These are phyloP conservation scores for Nomada flava DNA, from an alignment of 2,888 invertebrate genomes.

Conservation along the genomic window DNA sequence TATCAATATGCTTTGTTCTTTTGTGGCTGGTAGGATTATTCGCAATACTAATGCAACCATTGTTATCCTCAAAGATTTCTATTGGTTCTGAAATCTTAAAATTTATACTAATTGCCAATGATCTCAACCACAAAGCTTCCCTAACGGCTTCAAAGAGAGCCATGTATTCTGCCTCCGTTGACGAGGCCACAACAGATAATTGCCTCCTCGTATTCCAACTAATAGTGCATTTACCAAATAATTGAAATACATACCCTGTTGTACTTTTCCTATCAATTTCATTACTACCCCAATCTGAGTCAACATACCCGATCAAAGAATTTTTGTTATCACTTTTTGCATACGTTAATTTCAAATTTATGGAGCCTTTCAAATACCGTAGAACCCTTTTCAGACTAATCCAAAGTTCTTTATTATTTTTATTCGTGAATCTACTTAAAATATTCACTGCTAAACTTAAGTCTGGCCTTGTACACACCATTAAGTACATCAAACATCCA, in stretches of 20 bases:
- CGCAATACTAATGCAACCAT: too few species aligned
- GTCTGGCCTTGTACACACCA: background rate
- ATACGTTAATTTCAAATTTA: slow-evolving; percentile 6
- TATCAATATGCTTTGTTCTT: too few species aligned
- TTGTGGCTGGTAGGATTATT: too few species aligned
- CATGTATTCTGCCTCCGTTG: too few species aligned
- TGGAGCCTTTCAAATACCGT: slow-evolving; percentile 4
- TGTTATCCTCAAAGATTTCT: background rate
- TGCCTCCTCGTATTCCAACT: background rate
- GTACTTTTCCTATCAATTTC: background rate
- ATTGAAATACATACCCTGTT: slow-evolving; percentile 3
- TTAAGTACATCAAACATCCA: background rate
- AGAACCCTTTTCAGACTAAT: background rate
- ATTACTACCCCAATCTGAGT: slow-evolving; percentile 3
- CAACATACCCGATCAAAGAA: slow-evolving; percentile 1
- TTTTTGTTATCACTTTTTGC: background rate
- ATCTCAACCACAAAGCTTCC: background rate
- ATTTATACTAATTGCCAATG: slow-evolving; percentile 7
- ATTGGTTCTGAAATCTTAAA: background rate
- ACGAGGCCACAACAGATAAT: background rate
- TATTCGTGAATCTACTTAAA: slow-evolving; percentile 4
- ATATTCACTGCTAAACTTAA: background rate
- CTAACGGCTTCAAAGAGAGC: background rate
- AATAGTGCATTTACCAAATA: slow-evolving; percentile 1
- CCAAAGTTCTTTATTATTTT: slow-evolving; percentile 8